Conservation (phyloP, 2,888 invertebrate genomes). For the Drosophila buzzatii region DNA sequence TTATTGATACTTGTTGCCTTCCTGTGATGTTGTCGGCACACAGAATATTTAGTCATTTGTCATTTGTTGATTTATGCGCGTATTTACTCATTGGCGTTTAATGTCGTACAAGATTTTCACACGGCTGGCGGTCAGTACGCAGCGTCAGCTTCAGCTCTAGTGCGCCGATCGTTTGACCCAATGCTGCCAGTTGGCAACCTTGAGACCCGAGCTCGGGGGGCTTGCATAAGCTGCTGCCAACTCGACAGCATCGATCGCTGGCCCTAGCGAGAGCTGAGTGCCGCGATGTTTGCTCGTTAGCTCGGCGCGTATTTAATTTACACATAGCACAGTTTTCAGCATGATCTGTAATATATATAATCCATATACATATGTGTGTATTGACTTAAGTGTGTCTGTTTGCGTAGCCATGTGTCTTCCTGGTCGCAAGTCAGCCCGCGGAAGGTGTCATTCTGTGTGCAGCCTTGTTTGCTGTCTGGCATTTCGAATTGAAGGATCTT, state of each 20-base stretch:
- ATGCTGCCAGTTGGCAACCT: conserved; percentile 64
- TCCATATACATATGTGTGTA: not conserved
- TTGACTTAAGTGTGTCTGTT: conserved; percentile 19
- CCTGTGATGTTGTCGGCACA: conserved; percentile 53
- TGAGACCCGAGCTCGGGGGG: conserved; percentile 40
- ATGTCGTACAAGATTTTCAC: conserved; percentile 78
- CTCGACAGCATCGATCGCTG: not conserved
- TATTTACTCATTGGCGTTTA: conserved; percentile 78
- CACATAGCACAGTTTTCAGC: conserved; percentile 61
- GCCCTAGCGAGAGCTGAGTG: conserved; percentile 41
- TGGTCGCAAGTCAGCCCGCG: conserved; percentile 32
- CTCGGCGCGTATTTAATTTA: conserved; percentile 10
- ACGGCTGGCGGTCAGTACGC: conserved; percentile 50
- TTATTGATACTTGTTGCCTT: conserved; percentile 21
- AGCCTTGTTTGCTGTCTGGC: conserved; percentile 39
- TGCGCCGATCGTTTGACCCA: conserved; percentile 55
- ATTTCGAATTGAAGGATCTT: conserved; percentile 59
- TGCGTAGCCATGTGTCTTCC: conserved; percentile 24
- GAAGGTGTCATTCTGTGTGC: conserved; percentile 55
- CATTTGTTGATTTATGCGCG: conserved; percentile 73
- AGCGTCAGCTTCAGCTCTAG: not conserved
- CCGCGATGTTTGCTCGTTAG: conserved; percentile 22
- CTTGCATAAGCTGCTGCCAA: conserved; percentile 21
- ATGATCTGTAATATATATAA: conserved; percentile 4
- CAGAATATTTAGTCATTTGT: conserved; percentile 76